Evolutionary conservation across 2,113 vertebrate genomes (phyloP).

Genomic region (Psittacara wagleri): DNA sequence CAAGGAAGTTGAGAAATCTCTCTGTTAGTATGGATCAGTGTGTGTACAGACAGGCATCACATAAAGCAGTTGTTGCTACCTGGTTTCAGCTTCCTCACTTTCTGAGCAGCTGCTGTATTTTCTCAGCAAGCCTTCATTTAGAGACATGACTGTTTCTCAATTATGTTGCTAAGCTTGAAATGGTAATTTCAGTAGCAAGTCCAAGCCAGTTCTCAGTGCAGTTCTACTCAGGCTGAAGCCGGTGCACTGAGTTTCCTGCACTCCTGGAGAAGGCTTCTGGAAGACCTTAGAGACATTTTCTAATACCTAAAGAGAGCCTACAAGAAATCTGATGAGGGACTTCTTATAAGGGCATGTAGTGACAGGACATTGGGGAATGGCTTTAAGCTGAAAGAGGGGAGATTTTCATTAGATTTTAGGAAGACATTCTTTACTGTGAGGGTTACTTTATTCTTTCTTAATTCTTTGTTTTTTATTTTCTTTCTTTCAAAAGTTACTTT

Average conservation of each 20-base stretch:
- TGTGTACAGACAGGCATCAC: not conserved
- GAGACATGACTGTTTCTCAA: not conserved
- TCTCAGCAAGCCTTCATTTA: not conserved
- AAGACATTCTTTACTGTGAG: not conserved
- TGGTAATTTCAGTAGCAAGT: not conserved
- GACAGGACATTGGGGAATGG: not conserved
- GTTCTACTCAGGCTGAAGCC: not conserved
- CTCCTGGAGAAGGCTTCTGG: not conserved
- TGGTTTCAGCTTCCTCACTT: not conserved
- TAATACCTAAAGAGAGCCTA: not conserved
- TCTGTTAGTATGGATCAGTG: not conserved
- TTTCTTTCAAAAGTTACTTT: not conserved
- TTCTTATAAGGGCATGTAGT: not conserved
- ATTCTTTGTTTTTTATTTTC: not conserved
- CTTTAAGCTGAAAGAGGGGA: not conserved
- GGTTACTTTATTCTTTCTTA: not conserved
- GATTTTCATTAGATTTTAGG: not conserved
- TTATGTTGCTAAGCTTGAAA: not conserved
- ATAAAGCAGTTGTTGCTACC: not conserved
- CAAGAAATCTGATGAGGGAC: not conserved
- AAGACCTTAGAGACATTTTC: not conserved
- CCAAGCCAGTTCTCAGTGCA: fast-evolving
- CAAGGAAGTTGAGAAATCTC: not conserved
- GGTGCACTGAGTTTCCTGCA: not conserved
- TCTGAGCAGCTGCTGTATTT: not conserved